Conservation (phyloP, 2,888 invertebrate species). For the Parthenolecanium corni region DNA sequence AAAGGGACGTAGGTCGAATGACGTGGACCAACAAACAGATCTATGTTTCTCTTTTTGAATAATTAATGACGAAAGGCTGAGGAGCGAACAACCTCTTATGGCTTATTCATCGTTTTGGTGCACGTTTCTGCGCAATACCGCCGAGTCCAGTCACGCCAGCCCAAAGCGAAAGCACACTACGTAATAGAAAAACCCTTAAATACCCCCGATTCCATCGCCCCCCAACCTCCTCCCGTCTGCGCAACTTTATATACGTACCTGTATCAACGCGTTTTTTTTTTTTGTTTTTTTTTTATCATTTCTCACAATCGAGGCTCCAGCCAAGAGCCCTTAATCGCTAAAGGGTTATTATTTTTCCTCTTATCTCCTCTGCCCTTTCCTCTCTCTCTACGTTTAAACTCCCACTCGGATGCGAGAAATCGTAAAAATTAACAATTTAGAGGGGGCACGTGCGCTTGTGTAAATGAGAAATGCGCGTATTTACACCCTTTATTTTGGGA, state of each 20-base stretch:
- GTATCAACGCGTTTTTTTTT: too few species aligned
- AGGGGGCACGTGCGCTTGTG: too few species aligned
- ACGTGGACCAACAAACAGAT: conserved; percentile 25
- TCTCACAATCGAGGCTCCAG: conserved; percentile 11
- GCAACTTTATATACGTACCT: too few species aligned
- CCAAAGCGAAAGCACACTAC: background rate
- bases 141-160: conserved; percentile 19
- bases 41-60: conserved; percentile 27
- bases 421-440: too few species aligned
- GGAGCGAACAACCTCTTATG: conserved; percentile 27
- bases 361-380: too few species aligned
- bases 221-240: too few species aligned
- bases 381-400: background rate
- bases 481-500: too few species aligned
- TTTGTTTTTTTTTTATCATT: conserved; percentile 8
- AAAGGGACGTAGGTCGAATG: conserved; percentile 27
- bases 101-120: conserved; percentile 20
- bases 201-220: conserved; percentile 9
- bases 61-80: conserved; percentile 28
- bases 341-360: too few species aligned
- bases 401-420: too few species aligned
- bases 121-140: conserved; percentile 16
- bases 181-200: conserved; percentile 24
- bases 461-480: too few species aligned
- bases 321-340: background rate